These are phyloP conservation scores for Smutsia gigantea DNA, from an alignment of 2,797 vertebrate species.

Conservation along the genomic window DNA sequence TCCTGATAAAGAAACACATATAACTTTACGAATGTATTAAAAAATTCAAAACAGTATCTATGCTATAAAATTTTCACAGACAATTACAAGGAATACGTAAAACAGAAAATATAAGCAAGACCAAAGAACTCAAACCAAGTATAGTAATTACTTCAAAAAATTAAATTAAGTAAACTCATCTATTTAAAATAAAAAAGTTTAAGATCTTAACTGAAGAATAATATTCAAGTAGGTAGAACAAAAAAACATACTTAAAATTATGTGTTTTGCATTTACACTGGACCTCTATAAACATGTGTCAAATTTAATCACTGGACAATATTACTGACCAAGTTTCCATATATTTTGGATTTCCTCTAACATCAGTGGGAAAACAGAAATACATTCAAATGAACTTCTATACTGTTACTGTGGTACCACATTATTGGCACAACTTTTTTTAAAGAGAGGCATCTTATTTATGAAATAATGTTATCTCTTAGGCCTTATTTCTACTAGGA, in stretches of 20 bases:
- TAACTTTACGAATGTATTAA: background rate
- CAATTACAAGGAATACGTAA: background rate
- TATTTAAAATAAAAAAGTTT: background rate
- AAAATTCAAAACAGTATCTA: background rate
- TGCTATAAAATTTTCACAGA: background rate
- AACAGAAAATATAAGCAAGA: background rate
- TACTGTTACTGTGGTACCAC: accelerated
- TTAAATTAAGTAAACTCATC: background rate
- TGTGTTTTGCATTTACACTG: background rate
- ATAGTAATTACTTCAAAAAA: background rate
- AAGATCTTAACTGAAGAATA: background rate
- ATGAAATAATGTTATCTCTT: background rate
- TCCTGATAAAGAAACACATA: background rate
- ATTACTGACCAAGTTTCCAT: background rate
- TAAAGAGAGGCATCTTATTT: background rate
- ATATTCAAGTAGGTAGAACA: background rate
- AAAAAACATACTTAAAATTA: background rate
- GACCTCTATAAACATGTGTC: background rate
- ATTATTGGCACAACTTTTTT: background rate
- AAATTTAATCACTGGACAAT: background rate
- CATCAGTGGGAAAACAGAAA: background rate
- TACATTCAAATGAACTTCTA: background rate
- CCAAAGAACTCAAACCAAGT: background rate
- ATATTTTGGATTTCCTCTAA: background rate
- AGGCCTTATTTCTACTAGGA: background rate